phyloP scores from a whole-genome alignment of 1,140 invertebrate genomes.

The Bombus breviceps region DNA sequence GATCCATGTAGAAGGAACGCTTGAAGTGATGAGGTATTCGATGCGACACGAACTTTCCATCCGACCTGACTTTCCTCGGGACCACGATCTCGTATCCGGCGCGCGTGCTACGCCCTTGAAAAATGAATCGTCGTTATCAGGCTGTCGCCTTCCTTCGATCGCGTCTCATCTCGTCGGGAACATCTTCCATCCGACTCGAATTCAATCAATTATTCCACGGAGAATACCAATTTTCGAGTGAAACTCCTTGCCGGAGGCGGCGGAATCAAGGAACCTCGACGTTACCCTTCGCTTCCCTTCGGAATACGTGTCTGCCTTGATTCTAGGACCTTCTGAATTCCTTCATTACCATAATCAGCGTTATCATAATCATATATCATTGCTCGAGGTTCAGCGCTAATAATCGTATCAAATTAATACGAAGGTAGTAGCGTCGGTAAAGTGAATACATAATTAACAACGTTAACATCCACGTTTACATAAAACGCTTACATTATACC shows the following conservation, averaged over 20 bases:
- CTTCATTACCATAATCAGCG: not conserved
- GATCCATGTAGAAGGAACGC: conserved; percentile 55
- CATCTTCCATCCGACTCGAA: conserved; percentile 2
- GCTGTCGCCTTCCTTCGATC: not conserved
- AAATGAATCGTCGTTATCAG: conserved; percentile 16
- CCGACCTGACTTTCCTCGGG: conserved; percentile 74
- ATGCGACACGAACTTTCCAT: conserved; percentile 77
- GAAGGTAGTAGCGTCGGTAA: too few relatives aligned
- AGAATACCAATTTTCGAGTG: conserved; percentile 15
- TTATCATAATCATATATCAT: too few relatives aligned
- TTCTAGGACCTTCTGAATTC: not conserved
- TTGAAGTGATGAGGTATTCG: conserved; percentile 73
- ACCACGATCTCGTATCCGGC: conserved; percentile 73
- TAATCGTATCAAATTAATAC: not conserved
- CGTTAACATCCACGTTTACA: too few relatives aligned
- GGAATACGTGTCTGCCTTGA: not conserved
- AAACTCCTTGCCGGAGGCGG: not conserved
- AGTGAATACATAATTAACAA: too few relatives aligned
- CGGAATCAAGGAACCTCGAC: not conserved
- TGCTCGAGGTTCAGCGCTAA: too few relatives aligned
- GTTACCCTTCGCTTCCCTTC: not conserved
- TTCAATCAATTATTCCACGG: conserved; percentile 37
- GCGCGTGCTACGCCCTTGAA: conserved; percentile 59
- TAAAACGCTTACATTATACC: too few relatives aligned
- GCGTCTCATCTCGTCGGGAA: not conserved